These are phyloP conservation scores for Epinotia nisella DNA, from an alignment of 2,888 invertebrate genomes.

Conservation along the genomic window DNA sequence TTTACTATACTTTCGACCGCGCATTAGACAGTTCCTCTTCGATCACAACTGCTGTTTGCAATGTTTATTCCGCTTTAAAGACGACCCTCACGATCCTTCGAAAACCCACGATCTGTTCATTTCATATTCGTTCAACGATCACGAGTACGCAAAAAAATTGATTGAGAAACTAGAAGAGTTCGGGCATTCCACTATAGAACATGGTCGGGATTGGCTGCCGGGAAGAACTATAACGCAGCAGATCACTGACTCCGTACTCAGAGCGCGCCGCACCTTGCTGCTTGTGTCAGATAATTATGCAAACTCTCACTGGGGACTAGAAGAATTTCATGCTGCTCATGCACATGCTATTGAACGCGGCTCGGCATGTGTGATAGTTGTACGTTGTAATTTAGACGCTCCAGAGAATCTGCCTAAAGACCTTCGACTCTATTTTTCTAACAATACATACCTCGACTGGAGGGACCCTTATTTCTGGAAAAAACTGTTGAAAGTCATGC, in stretches of 20 bases:
- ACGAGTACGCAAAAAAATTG: neutral
- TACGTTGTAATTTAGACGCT: conserved; percentile 22
- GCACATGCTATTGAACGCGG: conserved; percentile 80
- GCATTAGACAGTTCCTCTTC: conserved; percentile 16
- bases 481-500: conserved; percentile 33
- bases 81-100: conserved; percentile 2
- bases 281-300: conserved; percentile 24
- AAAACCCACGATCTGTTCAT: conserved; percentile 19
- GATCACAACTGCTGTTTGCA: conserved; percentile 1
- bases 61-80: conserved; percentile 14
- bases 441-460: conserved; percentile 28
- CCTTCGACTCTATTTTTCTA: conserved; percentile 23
- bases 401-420: conserved; percentile 22
- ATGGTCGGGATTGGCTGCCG: conserved; percentile 21
- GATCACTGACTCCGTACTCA: conserved; percentile 14
- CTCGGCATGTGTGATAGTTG: conserved; percentile 25
- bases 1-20: conserved; percentile 1
- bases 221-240: conserved; percentile 5
- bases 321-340: conserved; percentile 86
- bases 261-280: conserved; percentile 19
- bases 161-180: conserved; percentile 6
- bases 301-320: conserved; percentile 83
- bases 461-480: conserved; percentile 26
- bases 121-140: conserved; percentile 20
- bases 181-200: conserved; percentile 21